phyloP scores from a whole-genome alignment of 1,140 invertebrate genomes.

The Triops cancriformis region DNA sequence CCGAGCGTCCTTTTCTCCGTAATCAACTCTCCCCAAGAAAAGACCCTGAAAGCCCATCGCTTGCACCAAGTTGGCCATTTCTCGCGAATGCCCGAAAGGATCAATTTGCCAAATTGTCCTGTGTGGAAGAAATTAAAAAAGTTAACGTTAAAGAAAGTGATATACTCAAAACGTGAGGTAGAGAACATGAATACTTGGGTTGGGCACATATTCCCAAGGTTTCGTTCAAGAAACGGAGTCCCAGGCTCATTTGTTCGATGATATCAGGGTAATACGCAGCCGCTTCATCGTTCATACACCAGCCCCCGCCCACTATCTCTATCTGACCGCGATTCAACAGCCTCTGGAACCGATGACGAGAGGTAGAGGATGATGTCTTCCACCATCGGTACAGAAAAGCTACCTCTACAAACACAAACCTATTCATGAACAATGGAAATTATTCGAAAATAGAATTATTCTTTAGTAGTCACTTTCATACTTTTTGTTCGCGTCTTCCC shows the following conservation, averaged over 20 bases:
- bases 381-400: conserved; percentile 52
- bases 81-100: conserved; percentile 64
- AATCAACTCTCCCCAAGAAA: conserved; percentile 52
- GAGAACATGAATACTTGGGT: conserved; percentile 38
- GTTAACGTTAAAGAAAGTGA: no score
- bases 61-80: conserved; percentile 55
- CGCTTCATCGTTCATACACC: conserved; percentile 37
- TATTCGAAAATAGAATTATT: background rate
- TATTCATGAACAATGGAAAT: conserved; percentile 30
- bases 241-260: conserved; percentile 48
- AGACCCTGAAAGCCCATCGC: conserved; percentile 51
- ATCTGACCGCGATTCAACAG: conserved; percentile 39
- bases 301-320: conserved; percentile 46
- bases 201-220: conserved; percentile 55
- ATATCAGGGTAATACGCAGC: conserved; percentile 41
- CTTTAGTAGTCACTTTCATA: conserved; percentile 24
- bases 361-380: conserved; percentile 39
- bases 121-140: background rate
- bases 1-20: conserved; percentile 46
- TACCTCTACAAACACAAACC: conserved; percentile 42
- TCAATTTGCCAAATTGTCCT: conserved; percentile 64
- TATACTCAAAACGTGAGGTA: no score
- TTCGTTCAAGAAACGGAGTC: conserved; percentile 47
- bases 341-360: conserved; percentile 38
- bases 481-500: conserved; percentile 37